Conservation (phyloP, 2,113 vertebrate species). For the Phaethornis superciliosus region DNA sequence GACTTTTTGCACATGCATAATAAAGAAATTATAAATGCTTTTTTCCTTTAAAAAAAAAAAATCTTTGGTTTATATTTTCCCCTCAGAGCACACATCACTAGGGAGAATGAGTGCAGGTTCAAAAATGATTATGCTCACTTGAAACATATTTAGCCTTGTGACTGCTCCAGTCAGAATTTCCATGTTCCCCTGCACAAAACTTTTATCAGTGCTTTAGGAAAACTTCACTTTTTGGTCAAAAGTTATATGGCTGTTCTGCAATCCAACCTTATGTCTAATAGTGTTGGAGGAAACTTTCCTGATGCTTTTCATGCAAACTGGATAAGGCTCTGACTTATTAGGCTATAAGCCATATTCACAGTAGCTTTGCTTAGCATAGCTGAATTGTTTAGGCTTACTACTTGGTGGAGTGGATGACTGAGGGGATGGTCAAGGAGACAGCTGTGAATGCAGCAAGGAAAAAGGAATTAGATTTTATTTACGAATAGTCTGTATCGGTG, state of each 20-base stretch:
- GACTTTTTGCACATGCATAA: background rate
- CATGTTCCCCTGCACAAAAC: background rate
- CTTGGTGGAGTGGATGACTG: background rate
- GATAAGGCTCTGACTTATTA: constrained; percentile 19
- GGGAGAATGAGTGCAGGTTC: background rate
- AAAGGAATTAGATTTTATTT: background rate
- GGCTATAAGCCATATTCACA: constrained; percentile 17
- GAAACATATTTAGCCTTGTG: background rate
- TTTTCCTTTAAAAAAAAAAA: background rate
- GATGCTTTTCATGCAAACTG: constrained; percentile 46
- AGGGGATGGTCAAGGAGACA: background rate
- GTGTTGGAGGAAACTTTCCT: constrained; percentile 21
- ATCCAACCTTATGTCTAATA: background rate
- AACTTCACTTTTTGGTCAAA: constrained; percentile 38
- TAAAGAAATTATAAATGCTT: background rate
- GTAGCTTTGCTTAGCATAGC: constrained; percentile 26
- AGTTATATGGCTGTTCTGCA: background rate
- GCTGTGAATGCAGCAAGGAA: background rate
- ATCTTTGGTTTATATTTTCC: background rate
- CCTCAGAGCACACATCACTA: background rate
- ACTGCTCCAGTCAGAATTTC: background rate
- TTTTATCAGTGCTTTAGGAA: constrained; percentile 39
- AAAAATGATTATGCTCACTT: background rate
- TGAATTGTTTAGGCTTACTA: background rate
- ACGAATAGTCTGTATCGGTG: background rate